A percentile compares a stretch with the other conserved stretches of the same genome.
Evolutionary conservation across 2,113 vertebrate genomes (phyloP).

Genomic region (Leucopternis melanops): DNA sequence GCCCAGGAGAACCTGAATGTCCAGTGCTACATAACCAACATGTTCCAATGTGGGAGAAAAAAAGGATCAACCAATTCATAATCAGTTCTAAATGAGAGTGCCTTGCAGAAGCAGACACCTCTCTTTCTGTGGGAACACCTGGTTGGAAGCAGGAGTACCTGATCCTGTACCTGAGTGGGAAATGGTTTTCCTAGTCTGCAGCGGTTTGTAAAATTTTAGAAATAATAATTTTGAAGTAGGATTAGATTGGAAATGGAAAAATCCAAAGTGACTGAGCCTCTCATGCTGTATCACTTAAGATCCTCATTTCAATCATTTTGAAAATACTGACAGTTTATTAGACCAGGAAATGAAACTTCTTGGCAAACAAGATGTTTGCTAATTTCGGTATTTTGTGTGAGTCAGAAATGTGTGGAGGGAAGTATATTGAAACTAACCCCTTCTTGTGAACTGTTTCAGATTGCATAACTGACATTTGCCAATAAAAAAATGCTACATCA

Average conservation of each 20-base stretch:
- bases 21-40: background rate
- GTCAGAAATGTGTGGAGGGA: slow-evolving; percentile 58
- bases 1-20: background rate
- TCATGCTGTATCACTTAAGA: background rate
- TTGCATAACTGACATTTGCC: slow-evolving; percentile 65
- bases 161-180: background rate
- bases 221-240: background rate
- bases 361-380: slow-evolving; percentile 58
- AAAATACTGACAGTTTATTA: slow-evolving; percentile 46
- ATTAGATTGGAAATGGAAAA: background rate
- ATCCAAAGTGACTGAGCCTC: background rate
- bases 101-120: background rate
- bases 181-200: background rate
- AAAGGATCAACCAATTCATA: background rate
- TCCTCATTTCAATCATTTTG: slow-evolving; percentile 9
- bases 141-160: background rate
- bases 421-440: slow-evolving; percentile 42
- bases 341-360: slow-evolving; percentile 52
- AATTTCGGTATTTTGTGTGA: slow-evolving; percentile 56
- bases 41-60: background rate
- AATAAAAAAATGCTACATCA: slow-evolving; percentile 18
- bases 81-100: background rate
- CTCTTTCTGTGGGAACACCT: background rate
- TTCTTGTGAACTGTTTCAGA: slow-evolving; percentile 44
- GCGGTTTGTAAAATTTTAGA: background rate